phyloP scores from a whole-genome alignment of 2,888 invertebrate species.

The Sphaeridia pumilis region DNA sequence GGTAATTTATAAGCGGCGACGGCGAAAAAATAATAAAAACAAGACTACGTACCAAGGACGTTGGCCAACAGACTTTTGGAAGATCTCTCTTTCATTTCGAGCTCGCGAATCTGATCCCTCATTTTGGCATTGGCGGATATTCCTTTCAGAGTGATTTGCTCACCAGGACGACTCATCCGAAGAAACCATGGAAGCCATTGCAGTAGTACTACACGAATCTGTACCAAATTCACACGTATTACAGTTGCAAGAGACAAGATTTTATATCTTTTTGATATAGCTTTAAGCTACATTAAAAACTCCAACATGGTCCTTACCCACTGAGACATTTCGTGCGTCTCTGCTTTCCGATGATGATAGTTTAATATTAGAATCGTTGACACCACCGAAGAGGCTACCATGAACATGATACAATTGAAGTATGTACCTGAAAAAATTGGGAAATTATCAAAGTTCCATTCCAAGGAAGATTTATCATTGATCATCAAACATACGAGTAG shows the following conservation, averaged over 20 bases:
- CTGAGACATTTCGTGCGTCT: slow-evolving; percentile 93
- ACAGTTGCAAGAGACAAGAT: too few relatives aligned
- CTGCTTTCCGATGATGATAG: slow-evolving; percentile 93
- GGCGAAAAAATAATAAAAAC: too few relatives aligned
- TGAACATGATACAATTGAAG: slow-evolving; percentile 99
- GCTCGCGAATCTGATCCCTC: slow-evolving; percentile 60
- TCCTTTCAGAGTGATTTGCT: slow-evolving; percentile 39
- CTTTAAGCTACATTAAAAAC: too few relatives aligned
- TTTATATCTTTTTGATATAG: too few relatives aligned
- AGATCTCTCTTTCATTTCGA: slow-evolving; percentile 79
- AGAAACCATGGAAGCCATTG: slow-evolving; percentile 96
- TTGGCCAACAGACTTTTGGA: slow-evolving; percentile 92
- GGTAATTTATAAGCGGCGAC: too few relatives aligned
- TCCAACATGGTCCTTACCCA: too few relatives aligned
- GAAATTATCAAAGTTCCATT: too few relatives aligned
- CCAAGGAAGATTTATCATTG: too few relatives aligned
- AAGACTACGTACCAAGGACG: slow-evolving; percentile 54
- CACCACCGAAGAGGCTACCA: slow-evolving; percentile 96
- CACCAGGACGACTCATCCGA: slow-evolving; percentile 73
- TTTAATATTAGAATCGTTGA: slow-evolving; percentile 95
- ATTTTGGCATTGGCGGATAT: slow-evolving; percentile 37
- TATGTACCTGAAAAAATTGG: slow-evolving; percentile 84
- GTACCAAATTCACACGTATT: too few relatives aligned
- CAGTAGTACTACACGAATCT: slow-evolving; percentile 84
- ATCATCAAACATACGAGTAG: too few relatives aligned